These are phyloP conservation scores for Isoperla grammatica DNA, from an alignment of 2,888 invertebrate species.

Conservation along the genomic window DNA sequence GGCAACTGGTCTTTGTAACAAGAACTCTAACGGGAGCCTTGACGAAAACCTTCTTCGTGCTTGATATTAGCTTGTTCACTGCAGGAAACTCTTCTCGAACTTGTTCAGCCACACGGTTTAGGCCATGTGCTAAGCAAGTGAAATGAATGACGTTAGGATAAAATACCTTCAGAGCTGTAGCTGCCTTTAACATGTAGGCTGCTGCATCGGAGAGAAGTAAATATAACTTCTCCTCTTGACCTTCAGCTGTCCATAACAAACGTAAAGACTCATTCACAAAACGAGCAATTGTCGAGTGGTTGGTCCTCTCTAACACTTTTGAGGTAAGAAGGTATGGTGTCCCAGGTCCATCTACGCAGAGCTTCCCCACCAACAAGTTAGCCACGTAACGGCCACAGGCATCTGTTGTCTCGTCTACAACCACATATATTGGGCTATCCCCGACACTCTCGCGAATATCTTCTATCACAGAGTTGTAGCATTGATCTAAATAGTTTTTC, in stretches of 20 bases:
- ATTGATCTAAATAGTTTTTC: background rate
- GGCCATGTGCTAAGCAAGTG: conserved; percentile 37
- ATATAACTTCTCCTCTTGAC: conserved; percentile 26
- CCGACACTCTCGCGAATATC: background rate
- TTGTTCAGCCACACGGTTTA: conserved; percentile 36
- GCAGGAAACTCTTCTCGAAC: conserved; percentile 33
- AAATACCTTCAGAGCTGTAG: conserved; percentile 32
- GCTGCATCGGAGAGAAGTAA: conserved; percentile 33
- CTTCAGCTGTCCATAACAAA: conserved; percentile 11
- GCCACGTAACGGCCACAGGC: background rate
- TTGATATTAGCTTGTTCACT: conserved; percentile 34
- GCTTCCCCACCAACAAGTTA: background rate
- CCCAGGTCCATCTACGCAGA: background rate
- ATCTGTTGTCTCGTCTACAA: conserved; percentile 6
- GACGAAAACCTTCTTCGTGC: conserved; percentile 36
- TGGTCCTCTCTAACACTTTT: background rate
- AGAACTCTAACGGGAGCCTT: conserved; percentile 34
- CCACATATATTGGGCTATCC: background rate
- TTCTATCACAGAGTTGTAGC: background rate
- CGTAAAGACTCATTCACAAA: background rate
- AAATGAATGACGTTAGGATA: conserved; percentile 36
- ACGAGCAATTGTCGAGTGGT: background rate
- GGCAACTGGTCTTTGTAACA: conserved; percentile 36
- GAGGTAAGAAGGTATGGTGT: background rate
- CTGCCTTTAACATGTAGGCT: conserved; percentile 35